These are phyloP conservation scores for Hyposmocoma kahamanoa DNA, from an alignment of 1,140 invertebrate genomes.

Conservation along the genomic window DNA sequence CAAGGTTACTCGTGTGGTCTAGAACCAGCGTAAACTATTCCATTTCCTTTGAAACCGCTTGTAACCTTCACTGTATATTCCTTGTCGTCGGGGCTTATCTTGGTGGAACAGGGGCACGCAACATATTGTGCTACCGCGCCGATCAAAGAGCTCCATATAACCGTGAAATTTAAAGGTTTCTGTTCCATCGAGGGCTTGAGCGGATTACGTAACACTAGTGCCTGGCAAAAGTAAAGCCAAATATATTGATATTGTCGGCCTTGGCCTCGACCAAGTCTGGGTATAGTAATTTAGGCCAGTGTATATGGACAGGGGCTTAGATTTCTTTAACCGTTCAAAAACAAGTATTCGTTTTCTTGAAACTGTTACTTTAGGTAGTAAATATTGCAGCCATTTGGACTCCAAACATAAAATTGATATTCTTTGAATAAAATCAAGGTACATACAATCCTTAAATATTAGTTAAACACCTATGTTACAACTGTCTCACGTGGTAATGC, in stretches of 20 bases:
- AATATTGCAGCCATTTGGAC: too few species aligned
- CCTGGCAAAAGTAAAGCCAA: background rate
- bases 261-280: background rate
- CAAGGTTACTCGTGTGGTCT: too few species aligned
- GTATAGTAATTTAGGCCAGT: too few species aligned
- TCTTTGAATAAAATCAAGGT: too few species aligned
- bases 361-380: too few species aligned
- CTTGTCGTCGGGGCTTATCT: slow-evolving; percentile 30
- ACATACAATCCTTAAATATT: too few species aligned
- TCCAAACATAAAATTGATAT: too few species aligned
- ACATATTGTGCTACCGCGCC: slow-evolving; percentile 16
- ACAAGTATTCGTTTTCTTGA: too few species aligned
- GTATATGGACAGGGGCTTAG: too few species aligned
- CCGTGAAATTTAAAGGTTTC: slow-evolving; percentile 18
- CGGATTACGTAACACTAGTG: slow-evolving; percentile 8
- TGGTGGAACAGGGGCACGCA: slow-evolving; percentile 31
- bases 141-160: slow-evolving; percentile 18
- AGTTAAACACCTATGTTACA: too few species aligned
- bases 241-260: background rate
- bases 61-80: slow-evolving; percentile 26
- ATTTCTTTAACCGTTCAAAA: too few species aligned
- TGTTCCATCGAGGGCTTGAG: slow-evolving; percentile 5
- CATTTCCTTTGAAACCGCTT: slow-evolving; percentile 15
- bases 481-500: too few species aligned
- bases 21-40: slow-evolving; percentile 3